Evolutionary conservation across 2,888 invertebrate genomes (phyloP).

Genomic region (Ptychoptera contaminata): DNA sequence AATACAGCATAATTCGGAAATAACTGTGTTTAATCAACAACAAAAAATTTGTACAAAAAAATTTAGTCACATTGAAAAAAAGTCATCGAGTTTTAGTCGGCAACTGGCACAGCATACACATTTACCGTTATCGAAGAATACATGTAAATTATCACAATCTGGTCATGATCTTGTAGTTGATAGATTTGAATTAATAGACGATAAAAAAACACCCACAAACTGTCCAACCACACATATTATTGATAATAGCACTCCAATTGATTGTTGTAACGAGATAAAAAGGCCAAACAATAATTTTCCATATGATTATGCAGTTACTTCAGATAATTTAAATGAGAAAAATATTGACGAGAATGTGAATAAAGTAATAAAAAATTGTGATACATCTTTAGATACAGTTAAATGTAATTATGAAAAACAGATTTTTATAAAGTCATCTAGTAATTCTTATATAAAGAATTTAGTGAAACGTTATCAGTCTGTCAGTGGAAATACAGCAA

Average conservation of each 20-base stretch:
- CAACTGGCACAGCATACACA: conserved; percentile 15
- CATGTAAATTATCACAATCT: conserved; percentile 26
- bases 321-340: not conserved
- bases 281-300: conserved; percentile 21
- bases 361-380: conserved; percentile 5
- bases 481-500: too few relatives aligned
- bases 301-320: conserved; percentile 6
- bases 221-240: not conserved
- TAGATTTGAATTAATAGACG: conserved; percentile 5
- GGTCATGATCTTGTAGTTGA: conserved; percentile 23
- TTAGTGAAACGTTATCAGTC: too few relatives aligned
- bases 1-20: conserved; percentile 17
- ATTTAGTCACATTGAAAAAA: conserved; percentile 14
- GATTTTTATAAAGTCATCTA: too few relatives aligned
- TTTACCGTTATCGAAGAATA: conserved; percentile 26
- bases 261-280: conserved; percentile 18
- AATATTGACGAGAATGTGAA: not conserved
- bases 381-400: too few relatives aligned
- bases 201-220: conserved; percentile 12
- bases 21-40: conserved; percentile 1
- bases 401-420: too few relatives aligned
- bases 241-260: conserved; percentile 6
- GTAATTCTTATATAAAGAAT: too few relatives aligned
- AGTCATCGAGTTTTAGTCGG: conserved; percentile 3
- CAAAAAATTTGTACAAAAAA: too few relatives aligned